Evolutionary conservation across 2,888 invertebrate genomes (phyloP), one percentile per base, ranked within the genome.

Genomic region (Myopa testacea): DNA sequence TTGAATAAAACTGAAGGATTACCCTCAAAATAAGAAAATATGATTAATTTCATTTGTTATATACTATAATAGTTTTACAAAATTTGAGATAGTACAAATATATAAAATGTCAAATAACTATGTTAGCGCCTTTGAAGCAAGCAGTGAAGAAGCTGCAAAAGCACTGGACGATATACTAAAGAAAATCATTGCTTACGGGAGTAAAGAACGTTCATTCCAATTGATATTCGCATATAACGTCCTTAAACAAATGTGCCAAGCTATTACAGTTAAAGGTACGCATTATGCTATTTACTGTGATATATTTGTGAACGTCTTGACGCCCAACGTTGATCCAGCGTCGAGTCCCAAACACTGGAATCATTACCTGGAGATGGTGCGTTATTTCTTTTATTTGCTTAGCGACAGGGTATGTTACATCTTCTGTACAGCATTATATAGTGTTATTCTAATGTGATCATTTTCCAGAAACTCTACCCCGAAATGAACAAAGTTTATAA

Each of bases 231-330:
- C 68, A 4, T 40, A 68, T n/a, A 38, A 16, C 55, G 67, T 75
- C 14, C 45, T 75, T 6, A 68, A 38, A 19, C 55, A 60, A 5
- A 68, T 75, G 6, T 68, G 75, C 50, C 55, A 75, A 26, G 68
- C 75, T 6, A 60, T 75, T 6, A 14, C n/a, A 16, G 26, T 40
- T 4, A 68, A 40, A 40, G 80, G 82, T 5, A 80, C 82, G 72
- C 78, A 87, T 78, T 79, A 81, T 3, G 82, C 83, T 7, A 75
- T 86, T 3, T 87, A 83, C 71, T 84, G 82, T 72, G 81, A 83
- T 14, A 85, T 87, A 38, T 81, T 82, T 19, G 81, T 67, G 26
- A 67, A 78, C 0, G 26, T 73, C 2, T 78, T 87, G 78, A 70
- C 82, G 70, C 83, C 84, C 2, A 77, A 82, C 14, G 79, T 85